Base-by-base conservation (phyloP, 2,888 invertebrate species). In the Ormyrus nitidulus region DNA sequence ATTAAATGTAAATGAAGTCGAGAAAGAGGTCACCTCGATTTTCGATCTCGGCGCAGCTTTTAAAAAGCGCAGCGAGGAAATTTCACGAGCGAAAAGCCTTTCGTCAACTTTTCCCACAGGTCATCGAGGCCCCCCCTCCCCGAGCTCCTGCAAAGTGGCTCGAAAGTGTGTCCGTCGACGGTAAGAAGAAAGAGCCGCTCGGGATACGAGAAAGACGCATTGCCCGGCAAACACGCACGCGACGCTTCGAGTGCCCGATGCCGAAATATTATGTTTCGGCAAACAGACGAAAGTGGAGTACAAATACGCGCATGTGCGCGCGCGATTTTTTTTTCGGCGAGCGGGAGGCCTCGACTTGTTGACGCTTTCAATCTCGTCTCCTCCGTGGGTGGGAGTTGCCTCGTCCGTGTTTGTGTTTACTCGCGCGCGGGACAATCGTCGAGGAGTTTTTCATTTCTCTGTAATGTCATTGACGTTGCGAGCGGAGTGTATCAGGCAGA, bases 191-290 rank as follows among this genome's bases (percentile, higher is more conserved):
- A 64, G 64, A 6, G 44, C 46, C 11, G 10, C n/a, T 69, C 11
- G 53, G 72, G 44, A 72, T n/a, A 72, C n/a, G 58, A 59, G 75
- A 65, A 77, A 85, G 81, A 83, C 84, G 83, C 82, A 84, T 84
- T 83, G 83, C 66, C 81, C 56, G 19, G 84, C 84, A 85, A 86
- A 86, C 85, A 86, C 82, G 84, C 84, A 84, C 84, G 86, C 84
- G 85, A 84, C 84, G 34, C 19, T 7, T 13, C 13, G 59, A 59
- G 19, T 1, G 59, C 81, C 79, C 81, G 83, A 82, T 84, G 86
- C 85, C 87, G 89, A 89, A 89, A 89, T 89, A 89, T 89, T 88
- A 88, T 89, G 89, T 89, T 89, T 87, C 88, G 85, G 85, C 86
- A 89, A 89, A 89, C 88, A 88, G 80, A 86, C 87, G 84, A 87